These are phyloP conservation scores for Berghia stephanieae DNA, from an alignment of 1,140 invertebrate species.

Conservation along the genomic window DNA sequence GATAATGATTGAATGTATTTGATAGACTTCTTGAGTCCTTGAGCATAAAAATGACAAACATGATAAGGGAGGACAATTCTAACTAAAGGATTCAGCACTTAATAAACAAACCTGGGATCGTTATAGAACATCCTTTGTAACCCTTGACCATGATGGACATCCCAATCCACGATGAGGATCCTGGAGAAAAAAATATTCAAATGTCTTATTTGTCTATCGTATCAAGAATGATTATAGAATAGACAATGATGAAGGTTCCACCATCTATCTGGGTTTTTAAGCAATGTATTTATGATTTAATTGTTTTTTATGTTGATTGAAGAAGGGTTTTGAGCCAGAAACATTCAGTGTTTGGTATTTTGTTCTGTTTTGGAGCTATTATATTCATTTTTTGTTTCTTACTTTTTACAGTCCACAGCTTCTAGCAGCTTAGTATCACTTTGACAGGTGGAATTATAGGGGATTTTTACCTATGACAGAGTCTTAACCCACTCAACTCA, in stretches of 20 bases:
- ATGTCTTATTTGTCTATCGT: background rate
- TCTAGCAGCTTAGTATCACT: too few species aligned
- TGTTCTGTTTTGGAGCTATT: too few species aligned
- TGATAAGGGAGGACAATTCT: background rate
- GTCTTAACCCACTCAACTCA: too few species aligned
- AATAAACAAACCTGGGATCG: slow-evolving; percentile 78
- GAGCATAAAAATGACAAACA: background rate
- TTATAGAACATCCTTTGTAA: slow-evolving; percentile 96
- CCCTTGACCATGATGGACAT: slow-evolving; percentile 74
- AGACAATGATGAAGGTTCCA: background rate
- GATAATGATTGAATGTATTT: too few species aligned
- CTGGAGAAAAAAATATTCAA: slow-evolving; percentile 52
- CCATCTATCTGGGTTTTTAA: too few species aligned
- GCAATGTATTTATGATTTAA: background rate
- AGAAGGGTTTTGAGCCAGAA: too few species aligned
- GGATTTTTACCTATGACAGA: background rate
- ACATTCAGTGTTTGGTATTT: too few species aligned
- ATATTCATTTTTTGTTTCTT: too few species aligned
- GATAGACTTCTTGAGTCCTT: too few species aligned
- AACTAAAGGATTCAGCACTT: too few species aligned
- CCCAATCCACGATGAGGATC: slow-evolving; percentile 96
- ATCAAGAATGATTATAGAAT: background rate
- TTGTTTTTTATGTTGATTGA: background rate
- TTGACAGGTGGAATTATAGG: background rate
- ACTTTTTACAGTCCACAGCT: too few species aligned